phyloP scores from a whole-genome alignment of 64 coral and sea anemone species.

The Stichodactyla helianthus region DNA sequence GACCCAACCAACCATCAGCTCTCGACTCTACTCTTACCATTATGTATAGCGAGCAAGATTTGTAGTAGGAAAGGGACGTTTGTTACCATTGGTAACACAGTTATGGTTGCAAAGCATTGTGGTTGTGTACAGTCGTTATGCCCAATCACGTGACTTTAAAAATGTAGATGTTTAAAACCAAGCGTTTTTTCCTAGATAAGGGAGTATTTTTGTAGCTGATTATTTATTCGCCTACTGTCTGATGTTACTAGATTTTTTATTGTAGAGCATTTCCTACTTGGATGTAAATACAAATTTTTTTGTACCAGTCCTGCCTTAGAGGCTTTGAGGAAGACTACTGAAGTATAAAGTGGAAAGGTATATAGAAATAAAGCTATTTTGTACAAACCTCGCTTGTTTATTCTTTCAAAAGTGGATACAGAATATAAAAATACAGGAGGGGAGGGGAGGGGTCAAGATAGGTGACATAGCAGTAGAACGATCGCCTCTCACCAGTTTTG shows the following conservation, averaged over 20 bases:
- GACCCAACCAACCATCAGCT: too few relatives aligned
- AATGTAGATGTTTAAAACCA: too few relatives aligned
- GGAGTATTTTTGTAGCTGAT: conserved; percentile 2
- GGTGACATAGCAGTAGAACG: too few relatives aligned
- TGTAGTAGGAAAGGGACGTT: not conserved
- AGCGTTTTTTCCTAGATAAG: not conserved
- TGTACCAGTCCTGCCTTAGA: conserved; percentile 14
- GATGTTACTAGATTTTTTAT: conserved; percentile 13
- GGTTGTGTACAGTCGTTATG: not conserved
- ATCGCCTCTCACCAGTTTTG: too few relatives aligned
- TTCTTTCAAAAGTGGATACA: too few relatives aligned
- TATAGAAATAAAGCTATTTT: conserved; percentile 14
- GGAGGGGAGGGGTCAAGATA: too few relatives aligned
- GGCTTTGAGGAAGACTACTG: conserved; percentile 8
- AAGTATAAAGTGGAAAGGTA: not conserved
- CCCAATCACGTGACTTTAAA: not conserved
- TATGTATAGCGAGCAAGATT: too few relatives aligned
- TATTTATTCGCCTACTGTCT: not conserved
- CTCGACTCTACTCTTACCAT: too few relatives aligned
- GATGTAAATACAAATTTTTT: conserved; percentile 16
- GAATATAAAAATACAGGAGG: too few relatives aligned
- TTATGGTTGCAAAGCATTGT: too few relatives aligned
- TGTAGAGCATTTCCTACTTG: conserved; percentile 17
- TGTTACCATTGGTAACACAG: too few relatives aligned
- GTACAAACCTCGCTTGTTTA: not conserved